Evolutionary conservation across 2,113 vertebrate species (phyloP).

Genomic region (Dissostichus mawsoni): DNA sequence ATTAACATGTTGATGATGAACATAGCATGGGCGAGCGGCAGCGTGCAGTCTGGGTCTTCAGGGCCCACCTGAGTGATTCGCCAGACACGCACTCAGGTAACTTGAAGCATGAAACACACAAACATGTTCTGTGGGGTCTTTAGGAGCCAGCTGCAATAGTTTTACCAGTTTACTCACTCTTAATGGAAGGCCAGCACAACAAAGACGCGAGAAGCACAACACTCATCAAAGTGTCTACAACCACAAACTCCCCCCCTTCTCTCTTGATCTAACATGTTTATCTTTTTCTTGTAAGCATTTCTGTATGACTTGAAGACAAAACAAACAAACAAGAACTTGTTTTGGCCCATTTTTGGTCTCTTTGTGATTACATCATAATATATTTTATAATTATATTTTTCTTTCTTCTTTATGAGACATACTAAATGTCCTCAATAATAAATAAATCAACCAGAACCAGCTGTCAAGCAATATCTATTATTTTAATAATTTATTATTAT

Average conservation of each 20-base stretch:
- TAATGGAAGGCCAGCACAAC: neutral
- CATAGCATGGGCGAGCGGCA: conserved; percentile 28
- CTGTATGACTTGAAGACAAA: too few relatives aligned
- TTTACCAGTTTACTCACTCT: neutral
- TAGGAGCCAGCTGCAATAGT: conserved; percentile 26
- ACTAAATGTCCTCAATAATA: too few relatives aligned
- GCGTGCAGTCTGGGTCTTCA: conserved; percentile 27
- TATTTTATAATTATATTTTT: too few relatives aligned
- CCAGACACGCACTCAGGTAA: conserved; percentile 50
- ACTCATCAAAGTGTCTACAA: neutral
- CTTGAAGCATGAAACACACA: conserved; percentile 32
- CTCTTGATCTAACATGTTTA: too few relatives aligned
- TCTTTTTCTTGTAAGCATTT: too few relatives aligned
- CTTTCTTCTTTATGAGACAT: too few relatives aligned
- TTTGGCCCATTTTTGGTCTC: too few relatives aligned
- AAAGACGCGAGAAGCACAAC: neutral
- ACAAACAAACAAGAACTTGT: too few relatives aligned
- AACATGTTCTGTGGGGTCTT: conserved; percentile 12
- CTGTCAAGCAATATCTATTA: too few relatives aligned
- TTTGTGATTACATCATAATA: too few relatives aligned
- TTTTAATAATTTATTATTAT: too few relatives aligned
- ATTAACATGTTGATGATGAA: conserved; percentile 65
- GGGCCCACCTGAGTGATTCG: conserved; percentile 56
- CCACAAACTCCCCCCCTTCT: neutral
- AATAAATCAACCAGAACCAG: too few relatives aligned